Percentiles rank a stretch among this genome's conserved stretches.
phyloP scores from a whole-genome alignment of 2,113 vertebrate species.

The Brachypodius melanocephalos region DNA sequence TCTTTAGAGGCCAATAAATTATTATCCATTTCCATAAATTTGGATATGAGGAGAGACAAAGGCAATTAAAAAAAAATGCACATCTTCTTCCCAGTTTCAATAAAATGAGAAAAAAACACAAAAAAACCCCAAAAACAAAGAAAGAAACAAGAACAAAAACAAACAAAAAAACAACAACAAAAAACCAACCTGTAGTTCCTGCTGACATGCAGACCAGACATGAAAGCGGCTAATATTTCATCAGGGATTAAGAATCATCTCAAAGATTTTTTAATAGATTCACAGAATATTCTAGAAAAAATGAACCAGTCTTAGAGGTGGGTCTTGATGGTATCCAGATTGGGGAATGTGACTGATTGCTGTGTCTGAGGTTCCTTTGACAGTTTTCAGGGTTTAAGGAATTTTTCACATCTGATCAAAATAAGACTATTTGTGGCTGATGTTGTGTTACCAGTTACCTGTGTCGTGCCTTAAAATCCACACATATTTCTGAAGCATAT shows the following conservation, averaged over 20 bases:
- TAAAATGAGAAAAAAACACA: background rate
- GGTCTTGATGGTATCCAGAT: background rate
- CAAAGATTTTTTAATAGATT: background rate
- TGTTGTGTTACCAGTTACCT: background rate
- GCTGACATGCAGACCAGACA: background rate
- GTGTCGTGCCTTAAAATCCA: background rate
- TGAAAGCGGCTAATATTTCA: background rate
- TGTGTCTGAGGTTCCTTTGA: background rate
- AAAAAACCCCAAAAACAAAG: too few species aligned
- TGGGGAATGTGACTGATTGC: background rate
- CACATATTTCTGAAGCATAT: background rate
- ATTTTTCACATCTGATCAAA: background rate
- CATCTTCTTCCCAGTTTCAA: background rate
- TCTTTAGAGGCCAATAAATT: background rate
- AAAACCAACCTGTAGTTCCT: background rate
- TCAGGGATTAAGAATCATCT: background rate
- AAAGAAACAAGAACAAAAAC: too few species aligned
- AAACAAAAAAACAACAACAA: background rate
- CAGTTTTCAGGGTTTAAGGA: background rate
- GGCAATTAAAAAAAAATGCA: background rate
- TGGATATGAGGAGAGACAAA: background rate
- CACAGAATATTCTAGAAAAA: background rate
- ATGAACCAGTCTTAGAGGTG: background rate
- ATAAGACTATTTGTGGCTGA: background rate
- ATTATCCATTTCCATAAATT: background rate